A percentile compares a stretch with the other conserved stretches of the same genome.
Conservation (phyloP, 2,113 vertebrate genomes). For the Coreoperca whiteheadi region DNA sequence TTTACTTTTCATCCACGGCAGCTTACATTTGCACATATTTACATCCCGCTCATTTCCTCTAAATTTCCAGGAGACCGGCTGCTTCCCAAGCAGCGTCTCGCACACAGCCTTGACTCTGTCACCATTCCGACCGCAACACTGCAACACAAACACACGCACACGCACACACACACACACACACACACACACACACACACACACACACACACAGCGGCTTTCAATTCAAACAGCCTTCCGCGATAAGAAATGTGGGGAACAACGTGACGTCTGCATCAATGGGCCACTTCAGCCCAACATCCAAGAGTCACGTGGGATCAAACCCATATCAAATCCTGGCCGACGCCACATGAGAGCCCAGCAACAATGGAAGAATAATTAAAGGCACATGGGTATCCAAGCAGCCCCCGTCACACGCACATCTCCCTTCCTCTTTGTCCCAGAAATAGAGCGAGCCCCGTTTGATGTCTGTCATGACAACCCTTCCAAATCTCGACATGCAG, state of each 20-base stretch:
- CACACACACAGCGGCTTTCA: conserved; percentile 52
- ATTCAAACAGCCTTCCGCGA: conserved; percentile 61
- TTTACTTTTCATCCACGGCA: neutral
- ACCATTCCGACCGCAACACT: conserved; percentile 37
- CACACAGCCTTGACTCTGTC: conserved; percentile 40
- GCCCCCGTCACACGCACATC: neutral
- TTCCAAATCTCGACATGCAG: conserved; percentile 32
- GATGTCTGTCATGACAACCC: conserved; percentile 66
- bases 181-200: conserved; percentile 33
- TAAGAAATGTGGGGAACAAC: conserved; percentile 70
- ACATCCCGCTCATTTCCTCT: conserved; percentile 33
- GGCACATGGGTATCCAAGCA: conserved; percentile 64
- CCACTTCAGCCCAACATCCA: conserved; percentile 70
- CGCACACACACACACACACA: conserved; percentile 31
- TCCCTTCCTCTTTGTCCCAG: conserved; percentile 33
- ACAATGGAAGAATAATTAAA: conserved; percentile 80
- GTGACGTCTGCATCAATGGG: conserved; percentile 71
- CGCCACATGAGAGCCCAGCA: conserved; percentile 60
- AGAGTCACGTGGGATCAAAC: conserved; percentile 74
- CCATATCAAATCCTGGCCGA: conserved; percentile 78
- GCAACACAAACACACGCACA: conserved; percentile 42
- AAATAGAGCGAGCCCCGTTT: conserved; percentile 58
- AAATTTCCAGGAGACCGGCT: conserved; percentile 49
- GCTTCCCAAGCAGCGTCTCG: conserved; percentile 35
- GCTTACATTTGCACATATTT: conserved; percentile 40